Evolutionary conservation across 2,888 invertebrate species (phyloP).

Genomic region (Athetis lepigone): DNA sequence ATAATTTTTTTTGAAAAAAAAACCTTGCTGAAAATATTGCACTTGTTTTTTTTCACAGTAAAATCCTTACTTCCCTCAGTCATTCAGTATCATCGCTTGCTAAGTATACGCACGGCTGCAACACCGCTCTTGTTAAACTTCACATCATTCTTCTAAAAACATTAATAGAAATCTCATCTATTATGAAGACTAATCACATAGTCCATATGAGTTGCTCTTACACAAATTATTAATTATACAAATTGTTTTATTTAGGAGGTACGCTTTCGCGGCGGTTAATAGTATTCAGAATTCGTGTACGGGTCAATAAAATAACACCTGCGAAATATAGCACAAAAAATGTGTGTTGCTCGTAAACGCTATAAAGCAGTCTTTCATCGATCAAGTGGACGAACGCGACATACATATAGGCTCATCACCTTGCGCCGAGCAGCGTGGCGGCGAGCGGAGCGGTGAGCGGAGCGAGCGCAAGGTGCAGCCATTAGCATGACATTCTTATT

Average conservation of each 20-base stretch:
- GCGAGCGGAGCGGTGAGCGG: slow-evolving; percentile 12
- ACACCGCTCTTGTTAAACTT: too few species aligned
- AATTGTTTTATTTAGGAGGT: slow-evolving; percentile 1
- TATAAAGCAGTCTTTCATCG: slow-evolving; percentile 66
- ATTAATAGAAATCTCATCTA: too few species aligned
- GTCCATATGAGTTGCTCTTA: too few species aligned
- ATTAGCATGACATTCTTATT: slow-evolving; percentile 82
- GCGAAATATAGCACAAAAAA: slow-evolving; percentile 69
- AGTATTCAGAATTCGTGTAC: slow-evolving; percentile 47
- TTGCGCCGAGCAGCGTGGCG: slow-evolving; percentile 45
- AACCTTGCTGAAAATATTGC: too few species aligned
- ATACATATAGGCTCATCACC: slow-evolving; percentile 69
- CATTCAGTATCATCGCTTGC: too few species aligned
- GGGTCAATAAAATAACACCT: slow-evolving; percentile 63
- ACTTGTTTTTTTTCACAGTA: too few species aligned
- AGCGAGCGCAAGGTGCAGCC: slow-evolving; percentile 54
- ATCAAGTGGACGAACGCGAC: slow-evolving; percentile 62
- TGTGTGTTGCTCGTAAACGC: slow-evolving; percentile 65
- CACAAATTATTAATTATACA: slow-evolving; percentile 7
- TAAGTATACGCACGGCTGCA: too few species aligned
- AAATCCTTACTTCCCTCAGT: too few species aligned
- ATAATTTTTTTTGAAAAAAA: too few species aligned
- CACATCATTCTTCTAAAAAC: too few species aligned
- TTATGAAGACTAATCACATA: too few species aligned
- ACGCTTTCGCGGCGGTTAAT: slow-evolving; percentile 8